Conservation (phyloP, 92 coral and sea anemone genomes). For the Meandrina meandrites region DNA sequence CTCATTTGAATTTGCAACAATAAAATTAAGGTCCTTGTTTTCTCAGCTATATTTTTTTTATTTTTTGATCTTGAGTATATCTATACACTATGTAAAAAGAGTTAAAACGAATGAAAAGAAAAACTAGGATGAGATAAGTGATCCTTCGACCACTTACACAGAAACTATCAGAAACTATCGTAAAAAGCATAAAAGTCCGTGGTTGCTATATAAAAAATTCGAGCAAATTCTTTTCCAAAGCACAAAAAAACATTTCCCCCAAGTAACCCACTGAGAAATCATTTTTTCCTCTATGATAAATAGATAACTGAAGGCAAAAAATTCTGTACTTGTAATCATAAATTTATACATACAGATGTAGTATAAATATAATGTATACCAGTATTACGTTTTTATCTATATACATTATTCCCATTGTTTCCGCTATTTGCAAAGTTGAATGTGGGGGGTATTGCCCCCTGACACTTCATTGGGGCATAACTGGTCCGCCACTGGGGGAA, state of each 20-base stretch:
- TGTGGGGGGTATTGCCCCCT: conserved; percentile 37
- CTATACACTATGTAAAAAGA: conserved; percentile 20
- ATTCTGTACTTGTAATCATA: neutral
- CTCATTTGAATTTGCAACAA: neutral
- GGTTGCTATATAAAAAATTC: neutral
- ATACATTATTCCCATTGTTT: conserved; percentile 43
- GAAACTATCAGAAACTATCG: neutral
- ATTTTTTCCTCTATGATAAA: conserved; percentile 21
- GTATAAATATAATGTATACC: conserved; percentile 25
- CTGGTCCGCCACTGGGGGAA: conserved; percentile 74
- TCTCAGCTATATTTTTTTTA: neutral
- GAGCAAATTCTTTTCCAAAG: neutral
- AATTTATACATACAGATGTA: neutral
- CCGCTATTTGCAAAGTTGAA: conserved; percentile 50
- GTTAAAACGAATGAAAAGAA: conserved; percentile 26
- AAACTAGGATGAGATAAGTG: neutral
- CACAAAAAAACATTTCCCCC: conserved; percentile 1
- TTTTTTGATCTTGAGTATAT: neutral
- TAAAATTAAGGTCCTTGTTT: neutral
- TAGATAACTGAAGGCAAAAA: conserved; percentile 14
- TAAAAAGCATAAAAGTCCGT: conserved; percentile 29
- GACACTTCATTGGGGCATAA: conserved; percentile 67
- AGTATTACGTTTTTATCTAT: conserved; percentile 35
- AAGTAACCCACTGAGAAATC: neutral
- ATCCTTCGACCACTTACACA: neutral